Evolutionary conservation across 2,113 vertebrate genomes (phyloP).

Genomic region (Tupaia tana): DNA sequence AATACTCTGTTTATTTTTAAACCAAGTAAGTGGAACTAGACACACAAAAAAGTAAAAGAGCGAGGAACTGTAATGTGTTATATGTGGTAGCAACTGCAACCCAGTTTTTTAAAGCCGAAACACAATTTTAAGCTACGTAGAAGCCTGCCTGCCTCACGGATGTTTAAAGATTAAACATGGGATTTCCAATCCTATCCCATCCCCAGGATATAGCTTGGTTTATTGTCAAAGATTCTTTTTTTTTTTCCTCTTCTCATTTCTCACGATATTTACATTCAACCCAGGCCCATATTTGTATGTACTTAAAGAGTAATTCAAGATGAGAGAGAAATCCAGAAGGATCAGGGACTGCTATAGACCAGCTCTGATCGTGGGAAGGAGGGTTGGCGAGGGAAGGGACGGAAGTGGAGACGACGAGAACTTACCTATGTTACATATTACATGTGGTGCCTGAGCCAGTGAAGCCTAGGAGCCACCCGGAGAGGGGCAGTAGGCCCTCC

Average conservation of each 20-base stretch:
- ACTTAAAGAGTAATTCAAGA: background rate
- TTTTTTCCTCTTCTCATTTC: background rate
- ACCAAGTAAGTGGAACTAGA: constrained; percentile 36
- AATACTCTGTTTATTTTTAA: constrained; percentile 59
- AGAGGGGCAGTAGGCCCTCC: background rate
- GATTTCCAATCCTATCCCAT: background rate
- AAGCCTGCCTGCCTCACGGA: constrained; percentile 23
- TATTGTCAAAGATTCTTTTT: background rate
- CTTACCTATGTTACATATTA: background rate
- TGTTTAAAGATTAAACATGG: background rate
- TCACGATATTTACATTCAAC: background rate
- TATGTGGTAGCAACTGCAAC: constrained; percentile 52
- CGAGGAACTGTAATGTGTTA: constrained; percentile 60
- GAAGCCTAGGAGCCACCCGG: background rate
- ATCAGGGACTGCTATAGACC: background rate
- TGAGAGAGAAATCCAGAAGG: background rate
- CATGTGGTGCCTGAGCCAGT: background rate
- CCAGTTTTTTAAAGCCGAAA: constrained; percentile 42
- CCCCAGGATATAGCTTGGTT: background rate
- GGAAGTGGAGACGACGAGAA: background rate
- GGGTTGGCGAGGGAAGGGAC: background rate
- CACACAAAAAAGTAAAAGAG: constrained; percentile 30
- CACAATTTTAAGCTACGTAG: constrained; percentile 11
- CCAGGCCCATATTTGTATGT: background rate
- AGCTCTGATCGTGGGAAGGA: background rate